Conservation (phyloP, 2,888 invertebrate species). For the Cheilosia scutellata region DNA sequence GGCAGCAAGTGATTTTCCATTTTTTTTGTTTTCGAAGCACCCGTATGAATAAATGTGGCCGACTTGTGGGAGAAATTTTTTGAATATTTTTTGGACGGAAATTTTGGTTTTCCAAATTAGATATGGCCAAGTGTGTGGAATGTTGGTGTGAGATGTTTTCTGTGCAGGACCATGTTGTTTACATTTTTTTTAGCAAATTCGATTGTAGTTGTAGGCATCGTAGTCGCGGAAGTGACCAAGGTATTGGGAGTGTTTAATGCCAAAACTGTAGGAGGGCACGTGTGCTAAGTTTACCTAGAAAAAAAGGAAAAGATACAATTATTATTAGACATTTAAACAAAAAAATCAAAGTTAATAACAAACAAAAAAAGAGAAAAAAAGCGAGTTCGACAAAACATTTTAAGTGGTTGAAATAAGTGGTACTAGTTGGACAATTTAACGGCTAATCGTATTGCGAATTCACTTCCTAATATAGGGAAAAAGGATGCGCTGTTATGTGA, state of each 20-base stretch:
- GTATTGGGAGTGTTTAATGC: slow-evolving; percentile 94
- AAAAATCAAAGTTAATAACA: too few relatives aligned
- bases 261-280: slow-evolving; percentile 90
- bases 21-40: slow-evolving; percentile 14
- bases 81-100: slow-evolving; percentile 10
- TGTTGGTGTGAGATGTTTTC: slow-evolving; percentile 35
- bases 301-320: slow-evolving; percentile 14
- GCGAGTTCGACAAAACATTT: too few relatives aligned
- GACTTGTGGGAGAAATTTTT: slow-evolving; percentile 33
- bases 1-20: slow-evolving; percentile 51
- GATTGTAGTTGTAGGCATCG: slow-evolving; percentile 80
- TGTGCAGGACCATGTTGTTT: background rate
- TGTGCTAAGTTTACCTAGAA: slow-evolving; percentile 87
- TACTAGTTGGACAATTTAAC: too few relatives aligned
- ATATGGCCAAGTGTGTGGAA: slow-evolving; percentile 43
- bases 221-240: slow-evolving; percentile 85
- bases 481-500: too few relatives aligned
- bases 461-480: too few relatives aligned
- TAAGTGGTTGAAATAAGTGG: too few relatives aligned
- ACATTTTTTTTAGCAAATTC: slow-evolving; percentile 79
- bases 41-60: slow-evolving; percentile 44
- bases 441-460: too few relatives aligned
- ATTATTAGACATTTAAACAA: background rate
- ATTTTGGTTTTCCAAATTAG: slow-evolving; percentile 10
- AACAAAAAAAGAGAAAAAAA: too few relatives aligned